Evolutionary conservation across 2,888 invertebrate species (phyloP), one percentile per base, ranked within the genome.

Genomic region (Serripes groenlandicus): DNA sequence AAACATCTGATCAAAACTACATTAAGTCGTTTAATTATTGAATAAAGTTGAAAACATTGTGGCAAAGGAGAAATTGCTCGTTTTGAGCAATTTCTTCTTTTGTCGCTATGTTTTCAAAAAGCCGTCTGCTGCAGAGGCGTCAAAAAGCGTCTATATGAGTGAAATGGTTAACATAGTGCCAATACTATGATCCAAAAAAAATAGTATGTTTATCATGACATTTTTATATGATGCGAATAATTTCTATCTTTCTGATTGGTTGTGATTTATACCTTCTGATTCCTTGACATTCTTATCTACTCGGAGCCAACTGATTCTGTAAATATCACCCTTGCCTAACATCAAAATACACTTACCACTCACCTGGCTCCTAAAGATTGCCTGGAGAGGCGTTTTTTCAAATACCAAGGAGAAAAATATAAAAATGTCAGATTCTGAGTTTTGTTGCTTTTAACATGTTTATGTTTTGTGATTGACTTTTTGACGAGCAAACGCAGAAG

Each of bases 181-280:
- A 42, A 9, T 11, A 11, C 42, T 42, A 42, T 42, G 42, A 42
- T 18, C 18, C 42, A 42, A 11, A 42, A 11, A 42, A 42, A 42
- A 42, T 18, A 9, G 9, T 42, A 9, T 11, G 9, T 42, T 42
- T 42, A 42, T 18, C 9, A 9, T n/a, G n/a, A n/a, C n/a, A n/a
- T n/a, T n/a, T n/a, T n/a, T n/a, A n/a, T n/a, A n/a, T n/a, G n/a
- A n/a, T n/a, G n/a, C n/a, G n/a, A n/a, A n/a, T 37, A 66, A 66
- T 66, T 66, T 66, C 66, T 66, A 66, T 35, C 35, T 34, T 56
- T 72, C 69, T 81, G 73, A 81, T 81, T 81, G 77, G 60, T 34
- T 70, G 49, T 81, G 81, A 81, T 77, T 81, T 77, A 77, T 81
- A 77, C 81, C 73, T 74, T 60, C 62, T 32, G 69, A 32, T 77